Percentiles rank a stretch among this genome's conserved stretches.
Conservation (phyloP, 2,888 invertebrate species). For the Xestia xanthographa region DNA sequence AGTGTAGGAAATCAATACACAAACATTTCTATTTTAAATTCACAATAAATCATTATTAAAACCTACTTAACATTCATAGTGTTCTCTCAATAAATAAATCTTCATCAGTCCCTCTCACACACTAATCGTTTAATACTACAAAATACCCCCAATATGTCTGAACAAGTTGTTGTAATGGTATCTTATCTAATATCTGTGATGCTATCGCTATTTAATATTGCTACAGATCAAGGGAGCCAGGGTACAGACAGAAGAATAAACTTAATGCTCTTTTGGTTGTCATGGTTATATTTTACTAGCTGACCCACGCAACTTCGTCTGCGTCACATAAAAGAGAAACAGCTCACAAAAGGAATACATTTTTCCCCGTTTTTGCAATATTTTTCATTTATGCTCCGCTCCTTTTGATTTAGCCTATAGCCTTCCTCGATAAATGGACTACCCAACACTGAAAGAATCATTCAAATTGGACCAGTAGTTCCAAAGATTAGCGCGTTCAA, state of each 20-base stretch:
- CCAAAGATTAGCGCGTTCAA: too few species aligned
- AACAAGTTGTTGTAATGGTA: constrained; percentile 72
- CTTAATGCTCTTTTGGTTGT: background rate
- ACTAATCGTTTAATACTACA: constrained; percentile 59
- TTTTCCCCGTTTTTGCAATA: too few species aligned
- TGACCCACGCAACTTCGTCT: too few species aligned
- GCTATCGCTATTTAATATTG: constrained; percentile 80
- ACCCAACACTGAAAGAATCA: too few species aligned
- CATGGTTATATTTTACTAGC: too few species aligned
- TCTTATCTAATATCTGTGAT: constrained; percentile 84
- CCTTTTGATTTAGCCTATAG: too few species aligned
- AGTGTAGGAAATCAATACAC: background rate
- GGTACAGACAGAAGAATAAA: constrained; percentile 74
- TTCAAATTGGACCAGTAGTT: too few species aligned
- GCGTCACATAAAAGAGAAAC: too few species aligned
- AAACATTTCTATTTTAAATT: background rate
- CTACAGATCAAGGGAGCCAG: constrained; percentile 66
- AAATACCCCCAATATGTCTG: constrained; percentile 61
- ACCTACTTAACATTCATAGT: constrained; percentile 35
- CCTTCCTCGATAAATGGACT: too few species aligned
- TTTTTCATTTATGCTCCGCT: too few species aligned
- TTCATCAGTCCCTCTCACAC: background rate
- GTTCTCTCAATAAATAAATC: constrained; percentile 2
- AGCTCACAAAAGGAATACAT: too few species aligned
- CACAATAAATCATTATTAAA: background rate